Evolutionary conservation across 2,888 invertebrate genomes (phyloP).

Genomic region (Melanostoma mellinum): DNA sequence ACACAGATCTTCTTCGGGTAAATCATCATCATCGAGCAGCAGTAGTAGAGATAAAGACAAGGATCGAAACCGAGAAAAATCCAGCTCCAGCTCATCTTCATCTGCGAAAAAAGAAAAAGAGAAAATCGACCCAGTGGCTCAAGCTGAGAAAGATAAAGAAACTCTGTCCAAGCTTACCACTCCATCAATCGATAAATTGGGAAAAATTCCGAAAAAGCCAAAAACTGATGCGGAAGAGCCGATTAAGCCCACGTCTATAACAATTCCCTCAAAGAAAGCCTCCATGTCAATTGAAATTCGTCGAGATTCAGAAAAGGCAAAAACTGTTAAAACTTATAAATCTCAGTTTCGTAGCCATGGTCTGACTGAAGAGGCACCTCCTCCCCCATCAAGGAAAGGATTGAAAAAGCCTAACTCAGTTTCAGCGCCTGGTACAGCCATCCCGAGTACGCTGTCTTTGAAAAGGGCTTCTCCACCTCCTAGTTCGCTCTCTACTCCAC

Average conservation of each 20-base stretch:
- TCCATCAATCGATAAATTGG: constrained; percentile 88
- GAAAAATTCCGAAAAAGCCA: constrained; percentile 90
- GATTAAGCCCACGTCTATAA: constrained; percentile 78
- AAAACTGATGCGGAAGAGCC: constrained; percentile 76
- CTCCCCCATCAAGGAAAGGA: constrained; percentile 90
- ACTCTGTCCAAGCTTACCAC: constrained; percentile 86
- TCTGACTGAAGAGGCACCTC: constrained; percentile 92
- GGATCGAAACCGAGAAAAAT: constrained; percentile 82
- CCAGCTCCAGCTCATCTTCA: constrained; percentile 40
- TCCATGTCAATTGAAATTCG: constrained; percentile 92
- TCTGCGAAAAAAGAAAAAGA: constrained; percentile 74
- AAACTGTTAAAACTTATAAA: constrained; percentile 95
- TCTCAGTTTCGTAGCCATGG: constrained; percentile 96
- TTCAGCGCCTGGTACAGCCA: constrained; percentile 77
- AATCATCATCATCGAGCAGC: constrained; percentile 74
- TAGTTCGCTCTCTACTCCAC: constrained; percentile 52
- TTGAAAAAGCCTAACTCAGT: constrained; percentile 85
- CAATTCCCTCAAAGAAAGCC: constrained; percentile 84
- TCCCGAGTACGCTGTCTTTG: constrained; percentile 74
- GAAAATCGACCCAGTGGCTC: constrained; percentile 77
- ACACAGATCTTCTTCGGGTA: constrained; percentile 74
- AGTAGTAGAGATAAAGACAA: constrained; percentile 81
- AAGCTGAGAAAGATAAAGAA: constrained; percentile 87
- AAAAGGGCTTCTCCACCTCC: constrained; percentile 79
- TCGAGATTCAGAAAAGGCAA: constrained; percentile 89